Percentiles rank a stretch among this genome's conserved stretches.
Evolutionary conservation across 2,113 vertebrate genomes (phyloP).

Genomic region (Amblyopsis rosae): DNA sequence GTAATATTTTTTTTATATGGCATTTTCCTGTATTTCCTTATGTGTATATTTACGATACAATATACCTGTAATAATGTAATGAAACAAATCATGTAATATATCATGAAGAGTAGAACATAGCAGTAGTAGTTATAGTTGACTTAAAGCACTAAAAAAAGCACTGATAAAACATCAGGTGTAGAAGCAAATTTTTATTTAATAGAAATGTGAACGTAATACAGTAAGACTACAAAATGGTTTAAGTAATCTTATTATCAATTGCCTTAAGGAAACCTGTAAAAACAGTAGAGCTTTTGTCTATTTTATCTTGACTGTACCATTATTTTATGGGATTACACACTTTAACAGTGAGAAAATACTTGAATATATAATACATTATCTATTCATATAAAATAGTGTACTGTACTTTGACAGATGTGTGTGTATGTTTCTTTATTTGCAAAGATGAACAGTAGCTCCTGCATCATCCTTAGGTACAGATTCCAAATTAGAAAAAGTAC

Average conservation of each 20-base stretch:
- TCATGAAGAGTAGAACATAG: slow-evolving; percentile 43
- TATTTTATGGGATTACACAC: neutral
- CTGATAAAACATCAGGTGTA: slow-evolving; percentile 37
- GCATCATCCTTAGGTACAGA: slow-evolving; percentile 22
- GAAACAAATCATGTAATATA: slow-evolving; percentile 31
- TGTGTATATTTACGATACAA: slow-evolving; percentile 15
- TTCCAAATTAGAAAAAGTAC: slow-evolving; percentile 16
- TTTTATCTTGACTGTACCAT: neutral
- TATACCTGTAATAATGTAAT: slow-evolving; percentile 37
- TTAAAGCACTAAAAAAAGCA: slow-evolving; percentile 16
- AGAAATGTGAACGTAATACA: slow-evolving; percentile 32
- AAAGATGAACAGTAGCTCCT: slow-evolving; percentile 36
- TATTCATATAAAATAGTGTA: slow-evolving; percentile 33
- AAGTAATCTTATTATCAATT: slow-evolving; percentile 51
- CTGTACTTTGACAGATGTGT: slow-evolving; percentile 40
- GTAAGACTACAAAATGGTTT: slow-evolving; percentile 14
- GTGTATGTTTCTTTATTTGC: slow-evolving; percentile 52
- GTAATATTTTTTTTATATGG: neutral
- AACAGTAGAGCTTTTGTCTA: slow-evolving; percentile 30
- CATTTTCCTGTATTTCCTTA: slow-evolving; percentile 1
- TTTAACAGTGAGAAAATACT: slow-evolving; percentile 39
- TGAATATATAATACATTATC: slow-evolving; percentile 71
- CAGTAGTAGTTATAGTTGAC: slow-evolving; percentile 54
- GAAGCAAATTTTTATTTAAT: slow-evolving; percentile 35
- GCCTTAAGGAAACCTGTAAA: slow-evolving; percentile 63